phyloP scores from a whole-genome alignment of 2,797 vertebrate species.

The Arctocebus calabarensis region DNA sequence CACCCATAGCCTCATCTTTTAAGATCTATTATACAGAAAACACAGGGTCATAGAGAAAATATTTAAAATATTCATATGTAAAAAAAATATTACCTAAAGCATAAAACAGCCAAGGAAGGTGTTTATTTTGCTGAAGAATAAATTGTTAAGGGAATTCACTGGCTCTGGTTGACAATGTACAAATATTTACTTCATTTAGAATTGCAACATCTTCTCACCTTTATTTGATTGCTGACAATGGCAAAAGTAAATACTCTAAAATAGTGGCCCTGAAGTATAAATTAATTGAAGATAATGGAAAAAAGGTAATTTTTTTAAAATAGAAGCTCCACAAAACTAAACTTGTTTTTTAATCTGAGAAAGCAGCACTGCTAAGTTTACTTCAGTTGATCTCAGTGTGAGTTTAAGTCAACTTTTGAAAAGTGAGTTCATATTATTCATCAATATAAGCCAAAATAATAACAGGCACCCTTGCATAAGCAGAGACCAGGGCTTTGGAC shows the following conservation, averaged over 20 bases:
- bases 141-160: background rate
- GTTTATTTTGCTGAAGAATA: background rate
- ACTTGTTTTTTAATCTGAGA: background rate
- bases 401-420: constrained; percentile 31
- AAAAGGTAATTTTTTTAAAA: background rate
- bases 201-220: background rate
- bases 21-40: constrained; percentile 1
- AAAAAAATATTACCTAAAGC: background rate
- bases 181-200: background rate
- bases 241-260: background rate
- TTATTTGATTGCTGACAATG: background rate
- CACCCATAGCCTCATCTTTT: background rate
- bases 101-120: background rate
- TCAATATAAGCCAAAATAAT: constrained; percentile 18
- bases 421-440: background rate
- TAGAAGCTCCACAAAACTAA: background rate
- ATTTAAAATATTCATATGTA: background rate
- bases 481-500: background rate
- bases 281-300: background rate
- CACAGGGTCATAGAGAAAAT: background rate
- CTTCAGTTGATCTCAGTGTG: background rate
- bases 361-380: background rate
- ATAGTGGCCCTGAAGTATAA: background rate
- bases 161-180: background rate
- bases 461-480: background rate